Percentiles rank a stretch among this genome's conserved stretches.
These are phyloP conservation scores for Mellilla xanthometata DNA, from an alignment of 2,888 invertebrate genomes.

Conservation along the genomic window DNA sequence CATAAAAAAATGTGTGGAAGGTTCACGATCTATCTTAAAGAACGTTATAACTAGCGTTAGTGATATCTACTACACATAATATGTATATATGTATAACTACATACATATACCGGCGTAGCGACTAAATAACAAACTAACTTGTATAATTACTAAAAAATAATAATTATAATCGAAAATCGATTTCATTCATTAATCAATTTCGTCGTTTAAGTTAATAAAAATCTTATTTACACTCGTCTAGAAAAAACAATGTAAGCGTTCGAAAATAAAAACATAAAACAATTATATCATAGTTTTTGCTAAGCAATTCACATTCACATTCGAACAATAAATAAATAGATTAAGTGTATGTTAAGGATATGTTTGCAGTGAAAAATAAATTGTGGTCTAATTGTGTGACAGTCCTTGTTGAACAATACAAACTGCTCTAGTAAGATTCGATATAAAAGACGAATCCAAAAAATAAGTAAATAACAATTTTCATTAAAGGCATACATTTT, in stretches of 20 bases:
- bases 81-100: slow-evolving; percentile 51
- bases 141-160: slow-evolving; percentile 55
- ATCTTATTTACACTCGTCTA: slow-evolving; percentile 75
- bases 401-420: too few species aligned
- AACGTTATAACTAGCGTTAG: slow-evolving; percentile 36
- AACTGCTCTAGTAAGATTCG: too few species aligned
- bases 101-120: slow-evolving; percentile 62
- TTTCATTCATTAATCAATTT: slow-evolving; percentile 30
- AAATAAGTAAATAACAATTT: too few species aligned
- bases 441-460: too few species aligned
- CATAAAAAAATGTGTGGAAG: slow-evolving; percentile 30
- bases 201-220: slow-evolving; percentile 66
- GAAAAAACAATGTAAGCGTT: slow-evolving; percentile 59
- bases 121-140: slow-evolving; percentile 74
- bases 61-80: slow-evolving; percentile 35
- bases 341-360: too few species aligned
- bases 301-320: slow-evolving; percentile 61
- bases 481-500: too few species aligned
- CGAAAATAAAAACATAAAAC: slow-evolving; percentile 42
- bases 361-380: slow-evolving; percentile 6
- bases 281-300: slow-evolving; percentile 58
- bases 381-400: too few species aligned
- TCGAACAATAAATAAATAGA: slow-evolving; percentile 60
- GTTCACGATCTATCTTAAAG: slow-evolving; percentile 27
- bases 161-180: slow-evolving; percentile 42